Evolutionary conservation across 2,888 invertebrate genomes (phyloP), one percentile per base, ranked within the genome.

Genomic region (Belgica antarctica): DNA sequence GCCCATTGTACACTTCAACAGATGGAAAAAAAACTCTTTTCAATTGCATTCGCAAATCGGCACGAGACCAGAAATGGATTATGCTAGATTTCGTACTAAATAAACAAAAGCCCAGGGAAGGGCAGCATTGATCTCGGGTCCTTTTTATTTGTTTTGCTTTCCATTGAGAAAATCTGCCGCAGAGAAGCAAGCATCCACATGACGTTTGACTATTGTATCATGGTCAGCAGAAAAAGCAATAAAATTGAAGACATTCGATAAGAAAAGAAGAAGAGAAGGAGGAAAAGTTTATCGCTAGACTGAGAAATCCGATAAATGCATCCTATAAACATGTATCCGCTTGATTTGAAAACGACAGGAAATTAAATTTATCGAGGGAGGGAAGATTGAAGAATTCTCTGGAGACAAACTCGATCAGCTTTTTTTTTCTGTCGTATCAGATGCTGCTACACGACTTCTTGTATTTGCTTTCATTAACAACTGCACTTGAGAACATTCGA

Each of bases 201-300:
- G 34, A 28, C 31, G 19, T 62, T 25, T 34, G 7, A 7, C 24
- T 68, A 22, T 68, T 57, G 65, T 65, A n/a, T n/a, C 47, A 27
- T 41, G 68, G 68, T 68, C 68, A 52, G 68, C 68, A 68, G 28
- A 34, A 68, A 68, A 68, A 68, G 31, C 34, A n/a, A 57, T 52
- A 28, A 68, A 28, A 68, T 17, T 68, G 24, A 34, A 19, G 62
- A 8, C n/a, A 28, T 62, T 31, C 2, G 31, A 61, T 31, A 62
- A 15, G 31, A n/a, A 61, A 28, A 27, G 22, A 57, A 8, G 17
- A 61, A 24, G 22, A 28, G 27, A 28, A n/a, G n/a, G 15, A 8
- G 31, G n/a, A 17, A 15, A 27, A 10, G 46, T 15, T 5, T 10
- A 17, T 19, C 22, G 2, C 2, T 4, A 7, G 22, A 22, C 12